These are phyloP conservation scores for Gymnopithys bicolor DNA, from an alignment of 2,797 vertebrate species.

Conservation along the genomic window DNA sequence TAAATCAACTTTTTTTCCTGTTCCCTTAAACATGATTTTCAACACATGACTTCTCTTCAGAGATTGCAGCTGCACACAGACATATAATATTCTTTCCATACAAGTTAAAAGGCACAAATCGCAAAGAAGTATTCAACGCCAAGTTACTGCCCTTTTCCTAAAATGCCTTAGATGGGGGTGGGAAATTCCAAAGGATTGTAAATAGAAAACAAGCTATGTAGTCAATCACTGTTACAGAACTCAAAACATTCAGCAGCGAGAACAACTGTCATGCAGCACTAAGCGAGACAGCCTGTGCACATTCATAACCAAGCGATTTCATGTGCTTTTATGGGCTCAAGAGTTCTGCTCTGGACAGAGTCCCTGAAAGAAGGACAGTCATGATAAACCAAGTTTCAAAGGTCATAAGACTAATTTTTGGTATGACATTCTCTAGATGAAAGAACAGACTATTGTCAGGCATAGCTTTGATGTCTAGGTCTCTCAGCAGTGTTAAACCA, in stretches of 20 bases:
- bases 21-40: neutral
- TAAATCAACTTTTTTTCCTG: neutral
- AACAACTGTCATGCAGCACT: neutral
- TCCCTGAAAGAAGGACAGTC: neutral
- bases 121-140: neutral
- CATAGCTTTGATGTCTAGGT: neutral
- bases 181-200: neutral
- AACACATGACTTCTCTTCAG: neutral
- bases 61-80: neutral
- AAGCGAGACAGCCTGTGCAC: neutral
- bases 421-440: neutral
- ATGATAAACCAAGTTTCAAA: neutral
- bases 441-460: neutral
- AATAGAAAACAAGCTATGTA: neutral
- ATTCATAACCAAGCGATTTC: neutral
- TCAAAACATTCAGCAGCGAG: neutral
- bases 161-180: neutral
- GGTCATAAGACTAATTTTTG: neutral
- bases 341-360: neutral
- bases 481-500: neutral
- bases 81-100: neutral
- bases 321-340: neutral
- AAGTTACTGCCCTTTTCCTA: constrained; percentile 4
- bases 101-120: neutral
- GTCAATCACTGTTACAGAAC: neutral